Base-by-base conservation (phyloP, 2,113 vertebrate genomes). In the Galbula dea region DNA sequence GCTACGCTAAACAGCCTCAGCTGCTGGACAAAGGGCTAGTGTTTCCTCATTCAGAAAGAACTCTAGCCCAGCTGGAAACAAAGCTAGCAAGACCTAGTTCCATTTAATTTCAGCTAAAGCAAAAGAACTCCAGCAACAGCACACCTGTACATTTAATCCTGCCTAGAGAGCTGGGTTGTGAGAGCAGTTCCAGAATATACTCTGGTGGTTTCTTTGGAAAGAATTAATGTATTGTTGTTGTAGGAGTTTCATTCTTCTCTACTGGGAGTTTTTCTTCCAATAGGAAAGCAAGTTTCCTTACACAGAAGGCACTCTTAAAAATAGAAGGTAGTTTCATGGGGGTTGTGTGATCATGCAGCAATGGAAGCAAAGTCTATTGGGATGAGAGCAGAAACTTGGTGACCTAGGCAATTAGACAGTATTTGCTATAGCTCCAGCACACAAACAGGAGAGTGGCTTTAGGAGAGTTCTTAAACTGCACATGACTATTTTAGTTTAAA, bases 11-110 rank as follows among this genome's bases (percentile, higher is more conserved):
- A 67, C 59, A 77, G 86, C 65, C 69, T 91, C 94, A 94, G 89
- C 57, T 96, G 90, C 89, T 83, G 49, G 58, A 96, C 85, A 95
- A 91, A 94, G 84, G 34, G 36, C 32, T 78, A 82, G 74, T 96
- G 90, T 95, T 95, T 91, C 52, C 36, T 90, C 45, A 51, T 29
- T 96, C 90, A 86, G 61, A 63, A 68, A 72, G 51, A 86, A n/a
- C 36, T 89, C 65, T 69, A 22, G n/a, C 55, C 59, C 59, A 93
- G 67, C 48, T 86, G 79, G 46, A 87, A 83, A 79, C 26, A 54
- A 83, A 83, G 26, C 63, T 52, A 62, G 36, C 0, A 4, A 83
- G 72, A 89, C 20, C 3, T 17, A 76, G 15, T 80, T 86, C 68
- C 54, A 76, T 59, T 86, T 75, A 13, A 41, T 62, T 76, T 88